A percentile compares a stretch with the other conserved stretches of the same genome.
Conservation (phyloP, 2,797 vertebrate species). For the Enteromius anoplus region DNA sequence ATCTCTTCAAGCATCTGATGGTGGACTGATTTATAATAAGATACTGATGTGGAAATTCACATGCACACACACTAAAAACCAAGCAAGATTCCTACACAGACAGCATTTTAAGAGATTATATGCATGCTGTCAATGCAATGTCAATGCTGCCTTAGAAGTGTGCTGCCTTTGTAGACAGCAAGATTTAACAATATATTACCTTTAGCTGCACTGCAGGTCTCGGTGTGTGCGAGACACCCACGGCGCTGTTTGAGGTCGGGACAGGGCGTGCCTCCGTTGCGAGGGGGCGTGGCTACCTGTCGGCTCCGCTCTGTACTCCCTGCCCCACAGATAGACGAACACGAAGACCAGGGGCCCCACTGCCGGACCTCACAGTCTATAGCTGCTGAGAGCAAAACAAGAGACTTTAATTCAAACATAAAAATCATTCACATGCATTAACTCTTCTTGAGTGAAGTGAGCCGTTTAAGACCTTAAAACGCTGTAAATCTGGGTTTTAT, state of each 20-base stretch:
- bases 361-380: constrained; percentile 82
- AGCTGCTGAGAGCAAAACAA: constrained; percentile 71
- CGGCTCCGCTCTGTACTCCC: constrained; percentile 84
- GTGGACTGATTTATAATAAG: not conserved
- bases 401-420: constrained; percentile 5
- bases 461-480: not conserved
- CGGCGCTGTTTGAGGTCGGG: constrained; percentile 86
- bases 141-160: not conserved
- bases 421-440: not conserved
- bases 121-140: not conserved
- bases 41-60: constrained; percentile 14
- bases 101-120: not conserved
- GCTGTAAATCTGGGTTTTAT: not conserved
- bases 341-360: constrained; percentile 85
- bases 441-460: not conserved
- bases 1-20: not conserved
- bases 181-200: constrained; percentile 68
- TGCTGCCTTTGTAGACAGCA: not conserved
- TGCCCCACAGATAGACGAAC: constrained; percentile 81
- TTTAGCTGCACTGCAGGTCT: constrained; percentile 75
- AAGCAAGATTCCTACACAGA: not conserved
- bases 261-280: constrained; percentile 83
- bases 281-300: constrained; percentile 82
- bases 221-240: constrained; percentile 83
- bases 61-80: not conserved